Evolutionary conservation across 2,113 vertebrate species (phyloP).

Genomic region (Ageneiosus marmoratus): DNA sequence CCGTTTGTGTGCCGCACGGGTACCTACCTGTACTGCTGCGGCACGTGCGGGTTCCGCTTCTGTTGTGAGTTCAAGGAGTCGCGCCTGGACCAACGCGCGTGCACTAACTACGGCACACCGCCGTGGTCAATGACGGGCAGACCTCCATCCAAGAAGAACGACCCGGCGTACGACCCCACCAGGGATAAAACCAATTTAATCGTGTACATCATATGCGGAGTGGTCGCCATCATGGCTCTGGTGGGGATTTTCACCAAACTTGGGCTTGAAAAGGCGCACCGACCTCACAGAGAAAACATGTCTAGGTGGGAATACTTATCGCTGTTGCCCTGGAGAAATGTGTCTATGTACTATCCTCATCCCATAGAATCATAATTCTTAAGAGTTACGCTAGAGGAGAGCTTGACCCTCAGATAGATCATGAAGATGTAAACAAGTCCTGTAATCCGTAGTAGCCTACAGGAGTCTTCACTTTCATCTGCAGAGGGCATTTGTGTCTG

Average conservation of each 20-base stretch:
- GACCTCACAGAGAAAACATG: slow-evolving; percentile 97
- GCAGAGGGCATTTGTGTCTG: neutral
- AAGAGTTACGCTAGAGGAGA: neutral
- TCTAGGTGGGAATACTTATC: slow-evolving; percentile 78
- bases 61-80: slow-evolving; percentile 94
- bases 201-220: slow-evolving; percentile 98
- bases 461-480: neutral
- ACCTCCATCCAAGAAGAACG: slow-evolving; percentile 87
- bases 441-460: no score
- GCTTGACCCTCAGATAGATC: neutral
- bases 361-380: neutral
- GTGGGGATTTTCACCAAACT: slow-evolving; percentile 99
- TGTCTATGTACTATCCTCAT: no score
- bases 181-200: slow-evolving; percentile 99
- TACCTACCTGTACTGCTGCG: slow-evolving; percentile 96
- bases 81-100: slow-evolving; percentile 91
- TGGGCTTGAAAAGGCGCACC: slow-evolving; percentile 95
- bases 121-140: slow-evolving; percentile 92
- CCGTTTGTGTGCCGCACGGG: slow-evolving; percentile 94
- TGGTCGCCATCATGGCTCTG: slow-evolving; percentile 97
- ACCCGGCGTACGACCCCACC: slow-evolving; percentile 86
- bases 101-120: slow-evolving; percentile 95
- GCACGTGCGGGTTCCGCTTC: slow-evolving; percentile 99
- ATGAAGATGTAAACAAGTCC: no score
- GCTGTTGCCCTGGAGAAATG: neutral